phyloP scores from a whole-genome alignment of 2,888 invertebrate species.

The Pandemis corylana region DNA sequence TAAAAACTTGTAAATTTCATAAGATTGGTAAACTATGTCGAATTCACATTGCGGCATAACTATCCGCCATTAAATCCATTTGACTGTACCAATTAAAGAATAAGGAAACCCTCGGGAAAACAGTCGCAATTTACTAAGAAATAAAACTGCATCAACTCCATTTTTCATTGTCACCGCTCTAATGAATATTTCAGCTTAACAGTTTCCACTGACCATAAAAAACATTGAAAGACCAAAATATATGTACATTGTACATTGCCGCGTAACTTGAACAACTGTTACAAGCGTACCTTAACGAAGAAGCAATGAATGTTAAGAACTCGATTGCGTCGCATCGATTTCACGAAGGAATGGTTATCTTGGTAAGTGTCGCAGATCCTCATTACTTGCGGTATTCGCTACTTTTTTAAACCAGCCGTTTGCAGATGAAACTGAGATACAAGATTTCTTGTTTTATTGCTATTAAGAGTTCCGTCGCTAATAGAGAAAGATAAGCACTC shows the following conservation, averaged over 20 bases:
- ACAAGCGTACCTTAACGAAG: not conserved
- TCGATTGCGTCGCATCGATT: not conserved
- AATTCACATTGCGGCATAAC: too few species aligned
- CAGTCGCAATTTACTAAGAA: conserved; percentile 8
- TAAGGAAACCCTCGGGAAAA: not conserved
- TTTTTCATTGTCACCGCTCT: conserved; percentile 32
- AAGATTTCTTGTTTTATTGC: conserved; percentile 14
- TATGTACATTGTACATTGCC: not conserved
- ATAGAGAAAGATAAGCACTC: not conserved
- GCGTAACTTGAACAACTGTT: not conserved
- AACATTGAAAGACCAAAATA: not conserved
- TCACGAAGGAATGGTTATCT: not conserved
- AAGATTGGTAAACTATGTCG: too few species aligned
- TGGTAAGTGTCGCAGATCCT: conserved; percentile 8
- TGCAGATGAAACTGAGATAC: conserved; percentile 4
- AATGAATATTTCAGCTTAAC: conserved; percentile 32
- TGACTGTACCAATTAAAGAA: not conserved
- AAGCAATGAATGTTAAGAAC: conserved; percentile 14
- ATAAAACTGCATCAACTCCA: conserved; percentile 25
- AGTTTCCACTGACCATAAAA: not conserved
- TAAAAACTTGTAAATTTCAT: too few species aligned
- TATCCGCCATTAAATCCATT: not conserved
- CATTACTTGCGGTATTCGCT: conserved; percentile 28
- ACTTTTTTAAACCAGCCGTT: conserved; percentile 1
- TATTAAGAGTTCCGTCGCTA: not conserved